Conservation (phyloP, 2,797 vertebrate genomes). For the Xyrichtys novacula region DNA sequence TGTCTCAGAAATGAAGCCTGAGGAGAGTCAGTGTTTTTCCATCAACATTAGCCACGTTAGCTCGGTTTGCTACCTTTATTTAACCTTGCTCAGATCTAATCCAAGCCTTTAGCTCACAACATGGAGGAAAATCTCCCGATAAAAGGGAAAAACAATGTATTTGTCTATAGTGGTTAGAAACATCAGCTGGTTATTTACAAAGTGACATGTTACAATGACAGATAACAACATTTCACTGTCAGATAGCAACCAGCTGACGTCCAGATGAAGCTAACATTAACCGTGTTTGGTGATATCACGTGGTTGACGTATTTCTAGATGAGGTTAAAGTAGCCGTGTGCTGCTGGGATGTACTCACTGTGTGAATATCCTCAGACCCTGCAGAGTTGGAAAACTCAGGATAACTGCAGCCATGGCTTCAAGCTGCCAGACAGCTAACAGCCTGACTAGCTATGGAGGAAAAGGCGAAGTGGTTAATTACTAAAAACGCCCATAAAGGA, state of each 20-base stretch:
- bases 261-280: background rate
- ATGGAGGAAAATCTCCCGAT: background rate
- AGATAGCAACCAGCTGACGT: conserved; percentile 1
- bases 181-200: background rate
- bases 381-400: conserved; percentile 73
- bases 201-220: background rate
- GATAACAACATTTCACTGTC: background rate
- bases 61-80: conserved; percentile 49
- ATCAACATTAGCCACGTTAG: conserved; percentile 26
- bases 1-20: background rate
- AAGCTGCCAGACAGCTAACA: conserved; percentile 30
- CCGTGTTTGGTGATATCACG: fast-evolving
- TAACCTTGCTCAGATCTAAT: conserved; percentile 70
- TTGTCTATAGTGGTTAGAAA: background rate
- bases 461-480: conserved; percentile 41
- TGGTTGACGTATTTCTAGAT: fast-evolving
- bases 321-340: background rate
- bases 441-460: background rate
- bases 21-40: background rate
- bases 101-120: background rate
- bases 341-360: conserved; percentile 75
- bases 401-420: conserved; percentile 81
- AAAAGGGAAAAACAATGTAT: background rate
- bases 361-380: conserved; percentile 71
- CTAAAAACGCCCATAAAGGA: fast-evolving